Percentiles rank a stretch among this genome's conserved stretches.
Evolutionary conservation across 2,888 invertebrate genomes (phyloP).

Genomic region (Drosophila rellima): DNA sequence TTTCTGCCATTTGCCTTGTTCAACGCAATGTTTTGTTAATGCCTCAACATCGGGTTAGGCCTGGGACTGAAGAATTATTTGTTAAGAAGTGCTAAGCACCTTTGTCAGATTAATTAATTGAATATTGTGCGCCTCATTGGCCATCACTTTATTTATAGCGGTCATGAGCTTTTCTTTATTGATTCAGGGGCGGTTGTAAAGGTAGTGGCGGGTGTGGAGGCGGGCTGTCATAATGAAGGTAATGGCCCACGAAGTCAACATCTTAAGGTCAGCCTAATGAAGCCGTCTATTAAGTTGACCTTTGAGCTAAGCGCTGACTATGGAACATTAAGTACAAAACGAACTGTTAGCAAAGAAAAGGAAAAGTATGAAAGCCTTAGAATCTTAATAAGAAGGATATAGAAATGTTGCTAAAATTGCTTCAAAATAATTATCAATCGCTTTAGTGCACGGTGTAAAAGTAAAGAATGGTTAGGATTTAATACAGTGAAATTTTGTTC

Average conservation of each 20-base stretch:
- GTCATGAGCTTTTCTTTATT: constrained; percentile 11
- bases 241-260: constrained; percentile 44
- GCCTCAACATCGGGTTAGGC: neutral
- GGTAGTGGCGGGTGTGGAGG: too few species aligned
- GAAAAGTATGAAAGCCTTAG: neutral
- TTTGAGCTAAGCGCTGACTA: constrained; percentile 8
- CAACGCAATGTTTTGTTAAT: constrained; percentile 9
- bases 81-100: constrained; percentile 49
- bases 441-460: too few species aligned
- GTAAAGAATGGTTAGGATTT: neutral
- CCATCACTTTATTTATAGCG: constrained; percentile 23
- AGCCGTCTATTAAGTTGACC: neutral
- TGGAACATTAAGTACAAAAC: constrained; percentile 6
- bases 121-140: constrained; percentile 66
- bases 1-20: constrained; percentile 2
- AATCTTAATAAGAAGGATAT: neutral
- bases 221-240: constrained; percentile 20
- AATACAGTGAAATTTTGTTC: too few species aligned
- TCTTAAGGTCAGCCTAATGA: constrained; percentile 36
- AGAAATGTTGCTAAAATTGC: neutral
- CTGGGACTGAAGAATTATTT: constrained; percentile 38
- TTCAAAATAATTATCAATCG: too few species aligned
- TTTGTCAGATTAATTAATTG: constrained; percentile 66
- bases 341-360: neutral
- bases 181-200: neutral